Percentiles rank a stretch among this genome's conserved stretches.
phyloP scores from a whole-genome alignment of 2,888 invertebrate genomes.

The Pammene fasciana region DNA sequence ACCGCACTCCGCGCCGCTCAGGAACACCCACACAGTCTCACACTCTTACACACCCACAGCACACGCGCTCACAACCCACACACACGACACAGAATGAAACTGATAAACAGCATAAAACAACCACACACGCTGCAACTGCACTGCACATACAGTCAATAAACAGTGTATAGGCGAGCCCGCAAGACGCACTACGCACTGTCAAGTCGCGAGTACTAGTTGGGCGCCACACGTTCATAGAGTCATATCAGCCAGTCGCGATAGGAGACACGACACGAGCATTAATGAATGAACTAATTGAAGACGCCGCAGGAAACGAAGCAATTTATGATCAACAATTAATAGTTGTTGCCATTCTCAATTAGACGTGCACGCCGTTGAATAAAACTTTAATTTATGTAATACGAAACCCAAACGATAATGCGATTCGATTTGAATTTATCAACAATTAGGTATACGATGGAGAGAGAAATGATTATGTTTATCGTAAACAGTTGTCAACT shows the following conservation, averaged over 20 bases:
- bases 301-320: constrained; percentile 49
- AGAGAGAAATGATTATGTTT: no score
- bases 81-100: constrained; percentile 62
- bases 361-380: constrained; percentile 31
- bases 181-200: constrained; percentile 54
- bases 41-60: constrained; percentile 48
- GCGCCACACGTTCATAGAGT: constrained; percentile 46
- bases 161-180: constrained; percentile 50
- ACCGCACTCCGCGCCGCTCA: constrained; percentile 58
- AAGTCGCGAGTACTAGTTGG: constrained; percentile 36
- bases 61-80: constrained; percentile 50
- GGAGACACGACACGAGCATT: constrained; percentile 54
- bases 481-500: not conserved
- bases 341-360: constrained; percentile 39
- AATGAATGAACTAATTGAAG: constrained; percentile 57
- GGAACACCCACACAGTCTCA: constrained; percentile 68
- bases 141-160: constrained; percentile 61
- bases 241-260: constrained; percentile 62
- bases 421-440: not conserved
- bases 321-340: constrained; percentile 46
- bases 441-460: no score
- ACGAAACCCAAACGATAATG: constrained; percentile 2
- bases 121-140: constrained; percentile 74
- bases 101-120: constrained; percentile 78
- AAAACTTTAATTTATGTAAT: not conserved